Base-by-base conservation (phyloP, 1,140 invertebrate species). In the Aphaenogaster ashmeadi region DNA sequence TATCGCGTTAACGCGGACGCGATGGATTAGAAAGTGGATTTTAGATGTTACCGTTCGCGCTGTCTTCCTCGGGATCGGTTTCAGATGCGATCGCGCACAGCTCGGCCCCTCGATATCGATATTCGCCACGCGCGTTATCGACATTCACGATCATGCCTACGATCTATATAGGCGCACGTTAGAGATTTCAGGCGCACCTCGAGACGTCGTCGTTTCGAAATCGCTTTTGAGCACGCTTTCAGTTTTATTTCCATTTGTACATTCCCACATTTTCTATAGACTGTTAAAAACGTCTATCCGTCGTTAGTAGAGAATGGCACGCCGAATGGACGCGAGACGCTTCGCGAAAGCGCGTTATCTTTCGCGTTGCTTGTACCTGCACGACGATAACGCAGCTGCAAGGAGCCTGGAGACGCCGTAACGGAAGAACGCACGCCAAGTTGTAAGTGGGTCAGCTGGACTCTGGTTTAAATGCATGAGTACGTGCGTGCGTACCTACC, bases 361-460 rank as follows among this genome's bases (percentile, higher is more conserved):
- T 13, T 44, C 67, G 18, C 33, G 81, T 47, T 15, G 54, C 69
- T 88, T 80, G 84, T 90, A 89, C 88, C 89, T 89, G 89, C 52
- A 36, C 88, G 85, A 87, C 62, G 89, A 90, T 90, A 90, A 71
- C 88, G 52, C 71, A 77, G 64, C 64, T 77, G 56, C 56, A 64
- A 75, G 86, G 11, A 78, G 74, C 62, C 21, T 7, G 60, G 75
- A 62, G 86, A 88, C 66, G 71, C 80, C 67, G 86, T 38, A 75
- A 88, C 86, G 86, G 86, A 90, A 88, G 86, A 90, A 85, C 87
- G 84, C 78, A 79, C 72, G 71, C 62, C 75, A 33, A 21, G 38
- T 47, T 58, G 88, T 89, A 88, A 90, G 86, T 90, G 69, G 89
- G 89, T 90, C 89, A 90, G 89, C 80, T 90, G 88, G 89, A 90